Percentiles rank a stretch among this genome's conserved stretches.
These are phyloP conservation scores for Drosophila macrospina DNA, from an alignment of 2,888 invertebrate genomes.

Conservation along the genomic window DNA sequence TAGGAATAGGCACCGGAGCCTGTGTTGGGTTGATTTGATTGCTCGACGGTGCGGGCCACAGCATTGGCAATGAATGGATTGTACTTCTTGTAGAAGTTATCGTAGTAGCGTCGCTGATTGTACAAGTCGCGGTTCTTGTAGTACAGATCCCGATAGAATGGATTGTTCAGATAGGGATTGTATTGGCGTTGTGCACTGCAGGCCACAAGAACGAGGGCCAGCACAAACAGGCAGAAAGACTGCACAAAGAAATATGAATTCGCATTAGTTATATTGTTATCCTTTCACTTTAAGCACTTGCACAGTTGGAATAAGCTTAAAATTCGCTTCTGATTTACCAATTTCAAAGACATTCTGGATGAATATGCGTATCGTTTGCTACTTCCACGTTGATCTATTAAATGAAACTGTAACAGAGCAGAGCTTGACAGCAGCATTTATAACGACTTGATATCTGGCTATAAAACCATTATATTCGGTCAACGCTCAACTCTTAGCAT, in stretches of 20 bases:
- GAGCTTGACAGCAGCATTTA: conserved; percentile 54
- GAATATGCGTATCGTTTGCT: conserved; percentile 7
- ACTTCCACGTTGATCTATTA: conserved; percentile 51
- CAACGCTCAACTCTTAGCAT: conserved; percentile 29
- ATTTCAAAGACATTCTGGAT: conserved; percentile 61
- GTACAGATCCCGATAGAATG: conserved; percentile 67
- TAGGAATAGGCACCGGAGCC: conserved; percentile 76
- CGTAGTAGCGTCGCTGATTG: conserved; percentile 74
- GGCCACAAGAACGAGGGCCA: conserved; percentile 45
- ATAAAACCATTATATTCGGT: conserved; percentile 58
- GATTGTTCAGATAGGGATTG: conserved; percentile 67
- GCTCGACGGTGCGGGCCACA: conserved; percentile 71
- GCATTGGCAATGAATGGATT: conserved; percentile 69
- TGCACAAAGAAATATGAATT: conserved; percentile 27
- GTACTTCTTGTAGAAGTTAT: conserved; percentile 75
- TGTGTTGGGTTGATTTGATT: conserved; percentile 57
- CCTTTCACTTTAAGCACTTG: not conserved
- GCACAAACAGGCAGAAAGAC: conserved; percentile 50
- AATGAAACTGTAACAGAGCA: conserved; percentile 67
- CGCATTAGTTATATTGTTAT: not conserved
- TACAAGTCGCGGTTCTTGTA: conserved; percentile 73
- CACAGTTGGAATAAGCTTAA: not conserved
- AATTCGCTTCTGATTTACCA: conserved; percentile 48
- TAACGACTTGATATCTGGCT: conserved; percentile 52
- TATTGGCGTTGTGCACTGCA: conserved; percentile 64